A percentile compares a stretch with the other conserved stretches of the same genome.
Conservation (phyloP, 2,888 invertebrate genomes). For the Drosophila mimetica region DNA sequence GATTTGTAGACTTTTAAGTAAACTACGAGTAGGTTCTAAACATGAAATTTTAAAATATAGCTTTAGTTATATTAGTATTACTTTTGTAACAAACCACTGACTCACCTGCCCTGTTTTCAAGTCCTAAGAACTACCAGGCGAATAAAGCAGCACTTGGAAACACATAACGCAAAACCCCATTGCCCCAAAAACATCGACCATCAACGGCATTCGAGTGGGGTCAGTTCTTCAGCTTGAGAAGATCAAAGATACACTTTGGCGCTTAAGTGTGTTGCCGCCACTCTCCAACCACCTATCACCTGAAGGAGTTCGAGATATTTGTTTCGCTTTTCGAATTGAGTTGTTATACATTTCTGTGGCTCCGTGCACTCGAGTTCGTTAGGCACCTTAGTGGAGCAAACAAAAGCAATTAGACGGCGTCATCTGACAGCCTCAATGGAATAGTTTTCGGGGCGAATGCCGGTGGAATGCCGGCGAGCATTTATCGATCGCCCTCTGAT, state of each 20-base stretch:
- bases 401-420: slow-evolving; percentile 79
- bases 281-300: slow-evolving; percentile 30
- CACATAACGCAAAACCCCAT: slow-evolving; percentile 24
- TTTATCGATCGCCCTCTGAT: slow-evolving; percentile 46
- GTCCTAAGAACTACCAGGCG: slow-evolving; percentile 9
- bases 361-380: slow-evolving; percentile 56
- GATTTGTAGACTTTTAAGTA: too few species aligned
- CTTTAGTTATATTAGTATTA: too few species aligned
- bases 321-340: slow-evolving; percentile 63
- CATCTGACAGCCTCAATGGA: slow-evolving; percentile 76
- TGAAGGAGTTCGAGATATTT: slow-evolving; percentile 41
- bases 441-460: slow-evolving; percentile 50
- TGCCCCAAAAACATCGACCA: slow-evolving; percentile 48
- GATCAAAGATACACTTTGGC: slow-evolving; percentile 75
- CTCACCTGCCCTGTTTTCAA: slow-evolving; percentile 1
- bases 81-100: too few species aligned
- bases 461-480: slow-evolving; percentile 44
- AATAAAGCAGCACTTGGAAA: slow-evolving; percentile 2
- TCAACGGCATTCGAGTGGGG: slow-evolving; percentile 70
- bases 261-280: slow-evolving; percentile 69
- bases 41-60: too few species aligned
- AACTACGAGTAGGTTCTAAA: too few species aligned
- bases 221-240: slow-evolving; percentile 64
- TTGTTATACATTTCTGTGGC: slow-evolving; percentile 59
- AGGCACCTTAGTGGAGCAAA: slow-evolving; percentile 77